Base-by-base conservation (phyloP, 2,888 invertebrate genomes). In the Drosophila meridionalis region DNA sequence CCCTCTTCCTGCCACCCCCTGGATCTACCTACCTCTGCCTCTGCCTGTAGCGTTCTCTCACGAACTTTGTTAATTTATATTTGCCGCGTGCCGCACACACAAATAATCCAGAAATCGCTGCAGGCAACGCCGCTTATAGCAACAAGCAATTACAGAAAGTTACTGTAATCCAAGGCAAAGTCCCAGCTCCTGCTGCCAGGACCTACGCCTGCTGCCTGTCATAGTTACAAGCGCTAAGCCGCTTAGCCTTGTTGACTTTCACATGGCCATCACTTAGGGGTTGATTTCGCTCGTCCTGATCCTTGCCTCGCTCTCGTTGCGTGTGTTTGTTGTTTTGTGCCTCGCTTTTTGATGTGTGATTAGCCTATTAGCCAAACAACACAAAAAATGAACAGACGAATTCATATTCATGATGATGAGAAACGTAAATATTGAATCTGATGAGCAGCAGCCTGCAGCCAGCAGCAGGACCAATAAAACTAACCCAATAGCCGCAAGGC, bases 221-320 rank as follows among this genome's bases (percentile, higher is more conserved):
- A 81, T 76, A 80, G 78, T 87, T 84, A 91, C 91, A 91, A 89
- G 90, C 89, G 83, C 74, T 91, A 91, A 91, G 90, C 92, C 83
- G 92, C 91, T 92, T 92, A 92, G 84, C 84, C 85, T 86, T 92
- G 92, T 92, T 92, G 92, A 92, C 92, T 92, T 92, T 92, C 92
- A 87, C 91, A 91, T 91, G 87, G 69, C 43, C 83, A 69, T 69
- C 87, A 89, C 89, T 89, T 87, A 87, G 84, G 89, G 87, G 87
- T 82, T 73, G 79, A 52, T 73, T 52, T 53, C 66, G 26, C 59
- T 59, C 40, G 52, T 65, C 28, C 58, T 70, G 74, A 76, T 83
- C 73, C 82, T 64, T 71, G 68, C 52, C 63, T 52, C 43, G 3
- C 32, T 57, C 42, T 14, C 11, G 9, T 59, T 42, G 38, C 30